A percentile compares a stretch with the other conserved stretches of the same genome.
Evolutionary conservation across 2,113 vertebrate genomes (phyloP).

Genomic region (Eurystomus gularis): DNA sequence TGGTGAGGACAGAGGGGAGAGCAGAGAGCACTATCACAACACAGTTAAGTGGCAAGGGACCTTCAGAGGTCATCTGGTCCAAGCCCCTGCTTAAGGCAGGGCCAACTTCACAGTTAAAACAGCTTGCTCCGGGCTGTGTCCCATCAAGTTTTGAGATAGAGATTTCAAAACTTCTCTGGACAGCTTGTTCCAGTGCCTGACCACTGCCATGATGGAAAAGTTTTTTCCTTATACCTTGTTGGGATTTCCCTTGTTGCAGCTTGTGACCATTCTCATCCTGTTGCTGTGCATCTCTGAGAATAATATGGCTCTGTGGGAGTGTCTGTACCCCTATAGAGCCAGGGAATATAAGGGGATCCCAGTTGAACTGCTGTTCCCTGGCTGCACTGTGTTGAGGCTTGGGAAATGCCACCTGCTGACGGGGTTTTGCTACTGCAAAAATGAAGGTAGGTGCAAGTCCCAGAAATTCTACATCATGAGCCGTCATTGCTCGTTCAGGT

Average conservation of each 20-base stretch:
- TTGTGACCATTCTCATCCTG: background rate
- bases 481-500: background rate
- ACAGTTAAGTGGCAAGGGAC: background rate
- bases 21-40: background rate
- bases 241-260: background rate
- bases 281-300: background rate
- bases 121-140: background rate
- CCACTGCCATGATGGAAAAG: background rate
- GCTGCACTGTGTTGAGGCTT: background rate
- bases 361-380: background rate
- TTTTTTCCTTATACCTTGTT: background rate
- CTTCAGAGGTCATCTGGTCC: too few relatives aligned
- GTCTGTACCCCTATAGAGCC: background rate
- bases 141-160: background rate
- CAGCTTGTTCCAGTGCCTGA: background rate
- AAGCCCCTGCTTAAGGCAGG: background rate
- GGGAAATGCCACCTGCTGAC: background rate
- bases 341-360: background rate
- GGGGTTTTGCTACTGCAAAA: background rate
- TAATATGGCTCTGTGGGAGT: background rate
- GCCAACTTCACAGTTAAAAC: background rate
- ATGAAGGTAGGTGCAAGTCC: background rate
- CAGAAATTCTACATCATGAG: background rate
- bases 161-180: background rate
- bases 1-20: background rate